Conservation (phyloP, 2,797 vertebrate genomes). For the Champsocephalus esox region DNA sequence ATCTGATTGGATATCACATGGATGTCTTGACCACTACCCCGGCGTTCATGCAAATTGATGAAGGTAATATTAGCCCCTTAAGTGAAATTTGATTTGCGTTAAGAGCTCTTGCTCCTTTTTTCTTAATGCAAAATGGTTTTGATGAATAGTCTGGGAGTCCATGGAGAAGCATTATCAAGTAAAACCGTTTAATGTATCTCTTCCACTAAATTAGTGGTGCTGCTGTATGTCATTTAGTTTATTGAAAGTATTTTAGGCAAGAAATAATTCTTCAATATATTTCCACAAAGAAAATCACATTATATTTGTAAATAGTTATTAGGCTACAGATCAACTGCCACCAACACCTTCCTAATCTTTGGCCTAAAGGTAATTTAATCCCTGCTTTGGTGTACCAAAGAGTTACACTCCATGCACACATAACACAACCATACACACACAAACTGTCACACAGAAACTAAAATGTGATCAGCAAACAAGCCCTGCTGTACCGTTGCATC, state of each 20-base stretch:
- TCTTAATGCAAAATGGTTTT: conserved; percentile 50
- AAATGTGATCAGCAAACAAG: conserved; percentile 55
- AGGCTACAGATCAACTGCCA: conserved; percentile 17
- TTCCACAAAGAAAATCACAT: conserved; percentile 13
- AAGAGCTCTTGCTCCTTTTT: conserved; percentile 53
- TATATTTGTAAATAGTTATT: conserved; percentile 9
- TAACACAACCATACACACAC: conserved; percentile 21
- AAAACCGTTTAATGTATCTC: conserved; percentile 46
- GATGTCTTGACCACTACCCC: conserved; percentile 61
- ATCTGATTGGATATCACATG: conserved; percentile 69
- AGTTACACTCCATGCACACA: conserved; percentile 20
- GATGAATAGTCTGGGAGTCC: conserved; percentile 54
- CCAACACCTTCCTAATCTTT: conserved; percentile 14
- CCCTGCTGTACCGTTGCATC: conserved; percentile 63
- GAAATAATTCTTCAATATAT: conserved; percentile 7
- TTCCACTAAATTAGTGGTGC: conserved; percentile 40
- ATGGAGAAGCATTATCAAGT: conserved; percentile 54
- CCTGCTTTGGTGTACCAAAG: conserved; percentile 15
- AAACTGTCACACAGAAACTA: conserved; percentile 18
- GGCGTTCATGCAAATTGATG: conserved; percentile 64
- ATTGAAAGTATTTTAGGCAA: conserved; percentile 4
- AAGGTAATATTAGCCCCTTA: conserved; percentile 73
- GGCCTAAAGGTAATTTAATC: conserved; percentile 23
- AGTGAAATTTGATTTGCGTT: conserved; percentile 68
- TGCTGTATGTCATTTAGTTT: conserved; percentile 39